Percentiles rank a stretch among this genome's conserved stretches.
phyloP scores from a whole-genome alignment of 2,797 vertebrate species.

The Sebastiscus albofasciatus region DNA sequence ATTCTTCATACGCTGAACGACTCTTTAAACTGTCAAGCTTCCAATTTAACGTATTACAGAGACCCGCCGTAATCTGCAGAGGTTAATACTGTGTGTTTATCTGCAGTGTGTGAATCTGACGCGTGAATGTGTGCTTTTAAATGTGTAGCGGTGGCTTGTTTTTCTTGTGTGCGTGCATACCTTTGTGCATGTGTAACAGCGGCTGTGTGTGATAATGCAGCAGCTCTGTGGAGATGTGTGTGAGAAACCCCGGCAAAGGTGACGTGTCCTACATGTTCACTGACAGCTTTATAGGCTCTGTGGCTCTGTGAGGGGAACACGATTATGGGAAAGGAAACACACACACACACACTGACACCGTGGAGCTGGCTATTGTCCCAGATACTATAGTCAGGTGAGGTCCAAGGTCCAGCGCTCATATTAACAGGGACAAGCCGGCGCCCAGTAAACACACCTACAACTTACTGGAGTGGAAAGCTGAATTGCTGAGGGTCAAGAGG shows the following conservation, averaged over 20 bases:
- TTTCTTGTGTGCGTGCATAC: conserved; percentile 45
- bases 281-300: conserved; percentile 90
- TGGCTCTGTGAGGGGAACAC: conserved; percentile 84
- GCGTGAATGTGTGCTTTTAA: not conserved
- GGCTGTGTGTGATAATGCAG: conserved; percentile 44
- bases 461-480: conserved; percentile 82
- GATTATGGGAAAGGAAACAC: conserved; percentile 86
- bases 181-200: conserved; percentile 53
- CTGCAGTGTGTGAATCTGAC: conserved; percentile 16
- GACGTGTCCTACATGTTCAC: conserved; percentile 88
- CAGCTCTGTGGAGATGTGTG: conserved; percentile 18
- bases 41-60: conserved; percentile 50
- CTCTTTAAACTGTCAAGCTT: conserved; percentile 66
- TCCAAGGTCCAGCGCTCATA: conserved; percentile 84
- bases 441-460: conserved; percentile 84
- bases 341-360: conserved; percentile 42
- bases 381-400: conserved; percentile 89
- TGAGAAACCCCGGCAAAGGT: conserved; percentile 85
- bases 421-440: conserved; percentile 89
- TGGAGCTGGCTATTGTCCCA: conserved; percentile 86
- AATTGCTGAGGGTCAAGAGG: conserved; percentile 46
- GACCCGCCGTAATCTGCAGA: conserved; percentile 39
- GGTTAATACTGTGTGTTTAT: conserved; percentile 61
- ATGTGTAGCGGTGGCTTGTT: conserved; percentile 2
- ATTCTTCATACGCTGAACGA: conserved; percentile 47